Evolutionary conservation across 2,888 invertebrate species (phyloP).

Genomic region (Meloe dianella): DNA sequence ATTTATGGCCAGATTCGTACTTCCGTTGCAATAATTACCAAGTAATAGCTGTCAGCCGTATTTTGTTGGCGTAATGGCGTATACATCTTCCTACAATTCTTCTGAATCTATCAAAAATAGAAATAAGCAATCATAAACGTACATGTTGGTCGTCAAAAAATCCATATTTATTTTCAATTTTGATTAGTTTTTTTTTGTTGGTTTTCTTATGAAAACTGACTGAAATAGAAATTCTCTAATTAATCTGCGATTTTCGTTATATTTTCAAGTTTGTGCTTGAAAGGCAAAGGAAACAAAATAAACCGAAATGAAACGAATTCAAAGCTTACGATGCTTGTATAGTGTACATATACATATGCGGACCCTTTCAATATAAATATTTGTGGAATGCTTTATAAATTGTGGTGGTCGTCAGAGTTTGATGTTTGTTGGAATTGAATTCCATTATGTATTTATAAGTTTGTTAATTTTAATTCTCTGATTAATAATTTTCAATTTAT

Average conservation of each 20-base stretch:
- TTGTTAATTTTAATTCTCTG: slow-evolving; percentile 37
- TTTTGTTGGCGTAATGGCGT: too few relatives aligned
- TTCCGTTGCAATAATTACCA: too few relatives aligned
- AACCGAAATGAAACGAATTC: slow-evolving; percentile 27
- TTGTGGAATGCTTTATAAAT: slow-evolving; percentile 46
- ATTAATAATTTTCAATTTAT: slow-evolving; percentile 3
- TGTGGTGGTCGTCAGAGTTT: slow-evolving; percentile 36
- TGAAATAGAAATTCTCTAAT: background rate
- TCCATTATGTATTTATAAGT: slow-evolving; percentile 38
- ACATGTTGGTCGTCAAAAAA: too few relatives aligned
- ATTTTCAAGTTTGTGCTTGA: background rate
- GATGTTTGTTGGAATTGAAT: slow-evolving; percentile 39
- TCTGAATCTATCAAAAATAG: too few relatives aligned
- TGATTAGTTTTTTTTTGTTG: background rate
- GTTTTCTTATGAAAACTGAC: background rate
- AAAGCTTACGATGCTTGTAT: background rate
- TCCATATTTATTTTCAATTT: too few relatives aligned
- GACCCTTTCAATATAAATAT: slow-evolving; percentile 37
- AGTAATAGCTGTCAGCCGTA: too few relatives aligned
- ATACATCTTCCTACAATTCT: too few relatives aligned
- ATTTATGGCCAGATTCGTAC: too few relatives aligned
- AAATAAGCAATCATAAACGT: too few relatives aligned
- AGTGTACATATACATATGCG: background rate
- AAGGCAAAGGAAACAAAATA: background rate
- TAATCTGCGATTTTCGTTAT: background rate